phyloP scores from a whole-genome alignment of 1,140 invertebrate species.

The Neotoxoptera formosana region DNA sequence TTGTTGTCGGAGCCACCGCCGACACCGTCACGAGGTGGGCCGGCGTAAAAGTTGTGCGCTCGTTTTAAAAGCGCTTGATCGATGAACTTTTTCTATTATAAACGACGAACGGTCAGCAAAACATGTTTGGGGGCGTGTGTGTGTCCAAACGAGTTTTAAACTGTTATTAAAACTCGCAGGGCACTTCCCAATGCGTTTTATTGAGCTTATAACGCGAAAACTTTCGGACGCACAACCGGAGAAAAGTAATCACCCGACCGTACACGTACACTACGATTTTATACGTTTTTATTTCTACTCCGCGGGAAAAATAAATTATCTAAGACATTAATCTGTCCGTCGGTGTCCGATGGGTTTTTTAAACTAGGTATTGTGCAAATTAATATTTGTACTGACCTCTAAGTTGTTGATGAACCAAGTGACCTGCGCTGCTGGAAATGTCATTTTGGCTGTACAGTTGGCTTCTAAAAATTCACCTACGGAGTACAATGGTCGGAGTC shows the following conservation, averaged over 20 bases:
- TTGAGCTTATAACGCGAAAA: slow-evolving; percentile 46
- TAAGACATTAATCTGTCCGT: background rate
- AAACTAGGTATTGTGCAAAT: too few relatives aligned
- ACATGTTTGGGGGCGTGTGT: background rate
- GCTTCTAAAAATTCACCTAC: slow-evolving; percentile 41
- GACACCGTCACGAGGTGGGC: background rate
- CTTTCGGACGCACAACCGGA: slow-evolving; percentile 21
- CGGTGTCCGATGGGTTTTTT: background rate
- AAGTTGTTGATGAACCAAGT: slow-evolving; percentile 34
- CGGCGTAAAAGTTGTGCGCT: background rate
- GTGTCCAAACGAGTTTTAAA: slow-evolving; percentile 50
- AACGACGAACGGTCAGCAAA: slow-evolving; percentile 26
- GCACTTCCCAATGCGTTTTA: slow-evolving; percentile 26
- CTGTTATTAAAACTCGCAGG: slow-evolving; percentile 51
- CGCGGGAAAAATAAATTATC: background rate
- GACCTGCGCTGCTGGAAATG: background rate
- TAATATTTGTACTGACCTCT: background rate
- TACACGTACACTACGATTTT: background rate
- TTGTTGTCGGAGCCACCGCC: background rate
- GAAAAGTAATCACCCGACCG: background rate
- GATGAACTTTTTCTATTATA: slow-evolving; percentile 57
- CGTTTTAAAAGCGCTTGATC: slow-evolving; percentile 44
- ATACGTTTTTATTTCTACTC: background rate
- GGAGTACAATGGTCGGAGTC: background rate
- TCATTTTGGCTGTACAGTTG: slow-evolving; percentile 51